Percentiles rank a stretch among this genome's conserved stretches.
Evolutionary conservation across 2,797 vertebrate genomes (phyloP).

Genomic region (Sciurus vulgaris): DNA sequence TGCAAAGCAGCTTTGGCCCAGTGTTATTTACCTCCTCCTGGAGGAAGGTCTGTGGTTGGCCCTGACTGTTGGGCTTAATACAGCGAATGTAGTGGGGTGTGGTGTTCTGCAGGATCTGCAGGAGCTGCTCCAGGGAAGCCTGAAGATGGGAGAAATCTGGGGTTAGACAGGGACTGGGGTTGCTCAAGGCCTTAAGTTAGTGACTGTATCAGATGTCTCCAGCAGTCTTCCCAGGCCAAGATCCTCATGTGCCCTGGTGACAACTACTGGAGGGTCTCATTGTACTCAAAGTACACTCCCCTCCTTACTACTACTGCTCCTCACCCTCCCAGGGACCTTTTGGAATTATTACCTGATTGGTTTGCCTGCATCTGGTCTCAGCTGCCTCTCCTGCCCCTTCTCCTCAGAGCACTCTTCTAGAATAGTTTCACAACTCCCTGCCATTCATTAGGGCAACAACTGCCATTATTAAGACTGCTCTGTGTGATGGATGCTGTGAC

Average conservation of each 20-base stretch:
- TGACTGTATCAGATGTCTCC: background rate
- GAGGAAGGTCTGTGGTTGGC: conserved; percentile 92
- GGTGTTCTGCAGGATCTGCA: conserved; percentile 93
- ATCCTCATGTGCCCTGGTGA: background rate
- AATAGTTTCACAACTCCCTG: background rate
- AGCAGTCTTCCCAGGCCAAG: background rate
- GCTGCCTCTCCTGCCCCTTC: background rate
- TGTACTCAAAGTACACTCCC: background rate
- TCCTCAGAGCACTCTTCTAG: background rate
- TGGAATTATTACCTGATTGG: background rate
- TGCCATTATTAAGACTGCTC: background rate
- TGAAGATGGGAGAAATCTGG: conserved; percentile 74
- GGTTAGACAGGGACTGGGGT: background rate
- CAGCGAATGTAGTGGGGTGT: conserved; percentile 97
- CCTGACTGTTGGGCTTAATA: conserved; percentile 97
- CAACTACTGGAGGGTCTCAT: background rate
- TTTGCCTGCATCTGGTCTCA: background rate
- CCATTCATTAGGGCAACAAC: background rate
- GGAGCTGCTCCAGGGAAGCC: conserved; percentile 96
- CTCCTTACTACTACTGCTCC: background rate
- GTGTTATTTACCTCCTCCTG: conserved; percentile 92
- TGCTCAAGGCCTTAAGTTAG: background rate
- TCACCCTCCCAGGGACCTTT: background rate
- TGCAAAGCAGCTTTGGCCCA: background rate
- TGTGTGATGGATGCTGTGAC: background rate